phyloP scores from a whole-genome alignment of 2,888 invertebrate genomes.

The Aromia moschata region DNA sequence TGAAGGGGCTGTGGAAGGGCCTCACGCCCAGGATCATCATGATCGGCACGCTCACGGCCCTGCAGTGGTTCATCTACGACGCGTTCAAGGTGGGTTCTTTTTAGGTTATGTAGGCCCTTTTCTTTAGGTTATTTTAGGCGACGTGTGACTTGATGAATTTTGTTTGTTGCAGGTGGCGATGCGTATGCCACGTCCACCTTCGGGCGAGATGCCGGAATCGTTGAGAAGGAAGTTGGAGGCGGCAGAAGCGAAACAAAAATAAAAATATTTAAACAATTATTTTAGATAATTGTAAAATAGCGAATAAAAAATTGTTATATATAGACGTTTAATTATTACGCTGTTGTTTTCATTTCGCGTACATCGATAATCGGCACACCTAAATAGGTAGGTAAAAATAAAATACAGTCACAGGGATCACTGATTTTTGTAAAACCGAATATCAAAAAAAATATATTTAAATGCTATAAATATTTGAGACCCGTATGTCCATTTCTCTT shows the following conservation, averaged over 20 bases:
- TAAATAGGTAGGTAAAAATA: too few species aligned
- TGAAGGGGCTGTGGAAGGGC: constrained; percentile 86
- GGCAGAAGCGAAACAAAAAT: constrained; percentile 29
- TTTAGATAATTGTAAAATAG: constrained; percentile 11
- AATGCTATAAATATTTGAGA: too few species aligned
- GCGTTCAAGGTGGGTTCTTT: constrained; percentile 73
- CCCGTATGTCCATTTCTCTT: too few species aligned
- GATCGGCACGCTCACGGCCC: constrained; percentile 96
- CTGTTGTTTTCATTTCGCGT: too few species aligned
- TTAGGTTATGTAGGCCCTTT: neutral
- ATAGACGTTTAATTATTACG: neutral
- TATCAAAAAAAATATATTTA: too few species aligned
- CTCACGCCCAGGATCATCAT: constrained; percentile 92
- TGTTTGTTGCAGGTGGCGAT: constrained; percentile 71
- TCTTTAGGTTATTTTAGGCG: neutral
- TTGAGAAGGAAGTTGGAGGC: constrained; percentile 77
- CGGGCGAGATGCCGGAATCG: constrained; percentile 95
- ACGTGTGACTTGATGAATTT: too few species aligned
- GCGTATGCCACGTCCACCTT: constrained; percentile 93
- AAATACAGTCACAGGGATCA: too few species aligned
- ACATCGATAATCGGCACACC: too few species aligned
- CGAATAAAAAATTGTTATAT: constrained; percentile 1
- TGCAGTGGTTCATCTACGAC: constrained; percentile 98
- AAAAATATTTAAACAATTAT: constrained; percentile 18
- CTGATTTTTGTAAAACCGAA: too few species aligned